Evolutionary conservation across 2,888 invertebrate genomes (phyloP).

Genomic region (Dorcus hopei): DNA sequence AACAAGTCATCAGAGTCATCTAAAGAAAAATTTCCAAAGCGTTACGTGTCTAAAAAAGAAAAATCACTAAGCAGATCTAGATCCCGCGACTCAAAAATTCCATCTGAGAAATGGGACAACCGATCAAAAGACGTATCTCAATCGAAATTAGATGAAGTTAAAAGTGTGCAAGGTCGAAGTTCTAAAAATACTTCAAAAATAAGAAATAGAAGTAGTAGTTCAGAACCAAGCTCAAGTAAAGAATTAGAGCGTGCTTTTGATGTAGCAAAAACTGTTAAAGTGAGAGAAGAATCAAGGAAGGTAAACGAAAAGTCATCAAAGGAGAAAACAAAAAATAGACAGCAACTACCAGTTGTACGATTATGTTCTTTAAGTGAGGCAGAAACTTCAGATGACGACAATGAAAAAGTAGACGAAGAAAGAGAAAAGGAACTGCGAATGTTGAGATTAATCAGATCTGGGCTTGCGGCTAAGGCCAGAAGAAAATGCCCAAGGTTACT

Average conservation of each 20-base stretch:
- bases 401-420: slow-evolving; percentile 54
- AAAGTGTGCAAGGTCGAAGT: neutral
- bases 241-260: neutral
- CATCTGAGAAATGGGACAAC: neutral
- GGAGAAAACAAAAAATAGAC: slow-evolving; percentile 11
- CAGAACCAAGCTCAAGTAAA: slow-evolving; percentile 7
- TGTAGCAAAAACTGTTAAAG: neutral
- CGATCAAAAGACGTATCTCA: neutral
- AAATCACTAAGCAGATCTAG: slow-evolving; percentile 16
- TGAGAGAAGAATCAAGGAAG: slow-evolving; percentile 22
- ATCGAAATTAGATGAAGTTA: neutral
- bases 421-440: slow-evolving; percentile 66
- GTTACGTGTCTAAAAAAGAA: neutral
- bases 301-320: neutral
- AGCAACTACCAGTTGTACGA: slow-evolving; percentile 55
- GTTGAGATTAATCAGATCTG: slow-evolving; percentile 63
- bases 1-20: too few species aligned
- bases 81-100: neutral
- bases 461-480: slow-evolving; percentile 68
- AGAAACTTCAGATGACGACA: slow-evolving; percentile 50
- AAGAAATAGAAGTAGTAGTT: slow-evolving; percentile 3
- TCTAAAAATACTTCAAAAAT: neutral
- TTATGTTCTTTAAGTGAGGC: slow-evolving; percentile 56
- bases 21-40: too few species aligned
- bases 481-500: slow-evolving; percentile 48